Evolutionary conservation across 1,140 invertebrate genomes (phyloP).

Genomic region (Neuroterus valhalla): DNA sequence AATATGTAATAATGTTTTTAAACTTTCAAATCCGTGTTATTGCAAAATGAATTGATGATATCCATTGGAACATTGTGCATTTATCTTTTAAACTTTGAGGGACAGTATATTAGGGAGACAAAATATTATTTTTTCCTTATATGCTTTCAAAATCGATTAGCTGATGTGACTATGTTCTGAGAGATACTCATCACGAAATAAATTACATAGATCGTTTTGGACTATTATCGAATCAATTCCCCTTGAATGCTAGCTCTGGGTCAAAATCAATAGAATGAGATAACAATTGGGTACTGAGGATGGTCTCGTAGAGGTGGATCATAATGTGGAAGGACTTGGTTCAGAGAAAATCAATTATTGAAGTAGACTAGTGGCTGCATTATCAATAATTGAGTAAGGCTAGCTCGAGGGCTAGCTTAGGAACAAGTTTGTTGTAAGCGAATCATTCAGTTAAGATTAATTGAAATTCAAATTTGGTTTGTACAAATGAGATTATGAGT

Average conservation of each 20-base stretch:
- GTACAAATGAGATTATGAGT: not conserved
- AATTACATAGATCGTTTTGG: not conserved
- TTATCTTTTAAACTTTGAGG: too few relatives aligned
- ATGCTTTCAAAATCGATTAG: too few relatives aligned
- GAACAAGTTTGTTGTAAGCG: not conserved
- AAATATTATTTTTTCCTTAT: too few relatives aligned
- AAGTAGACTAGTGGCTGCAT: not conserved
- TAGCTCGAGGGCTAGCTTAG: not conserved
- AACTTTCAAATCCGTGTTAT: too few relatives aligned
- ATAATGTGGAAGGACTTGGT: slow-evolving; percentile 14
- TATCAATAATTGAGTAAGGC: not conserved
- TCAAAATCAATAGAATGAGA: slow-evolving; percentile 7
- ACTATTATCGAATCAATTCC: not conserved
- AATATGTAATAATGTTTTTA: too few relatives aligned
- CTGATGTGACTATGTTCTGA: not conserved
- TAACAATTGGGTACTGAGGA: slow-evolving; percentile 21
- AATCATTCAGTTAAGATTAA: not conserved
- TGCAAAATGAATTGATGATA: too few relatives aligned
- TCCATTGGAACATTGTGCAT: too few relatives aligned
- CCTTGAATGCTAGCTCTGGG: not conserved
- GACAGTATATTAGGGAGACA: too few relatives aligned
- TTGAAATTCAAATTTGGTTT: not conserved
- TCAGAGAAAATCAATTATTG: not conserved
- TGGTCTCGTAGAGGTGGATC: not conserved
- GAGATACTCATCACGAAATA: not conserved